These are phyloP conservation scores for Falco naumanni DNA, from an alignment of 2,797 vertebrate species.

Conservation along the genomic window DNA sequence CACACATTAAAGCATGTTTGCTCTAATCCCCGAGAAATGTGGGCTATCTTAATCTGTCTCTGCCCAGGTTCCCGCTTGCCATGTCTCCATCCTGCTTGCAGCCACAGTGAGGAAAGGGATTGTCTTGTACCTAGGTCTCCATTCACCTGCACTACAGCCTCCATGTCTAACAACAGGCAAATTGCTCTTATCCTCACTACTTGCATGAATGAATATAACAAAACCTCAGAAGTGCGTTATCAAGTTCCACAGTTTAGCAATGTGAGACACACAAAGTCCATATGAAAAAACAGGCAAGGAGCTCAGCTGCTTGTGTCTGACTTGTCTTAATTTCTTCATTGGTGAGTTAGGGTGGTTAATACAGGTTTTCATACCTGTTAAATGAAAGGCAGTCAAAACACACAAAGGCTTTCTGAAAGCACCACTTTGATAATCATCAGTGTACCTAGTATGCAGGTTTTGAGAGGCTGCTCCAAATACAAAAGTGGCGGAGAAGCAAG, in stretches of 20 bases:
- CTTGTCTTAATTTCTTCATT: background rate
- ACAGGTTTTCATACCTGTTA: background rate
- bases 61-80: background rate
- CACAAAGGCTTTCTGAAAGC: background rate
- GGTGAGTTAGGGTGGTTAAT: background rate
- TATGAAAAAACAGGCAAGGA: background rate
- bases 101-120: background rate
- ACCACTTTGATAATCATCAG: background rate
- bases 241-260: background rate
- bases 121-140: background rate
- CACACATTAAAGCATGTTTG: background rate
- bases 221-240: background rate
- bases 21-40: background rate
- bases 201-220: background rate
- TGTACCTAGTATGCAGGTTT: background rate
- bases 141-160: background rate
- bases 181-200: background rate
- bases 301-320: background rate
- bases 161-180: background rate
- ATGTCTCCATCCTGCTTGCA: background rate
- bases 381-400: background rate
- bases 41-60: background rate
- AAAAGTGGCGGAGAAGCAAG: background rate
- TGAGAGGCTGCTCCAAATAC: background rate
- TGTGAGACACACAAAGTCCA: background rate